Percentiles rank a stretch among this genome's conserved stretches.
These are phyloP conservation scores for Aplochiton taeniatus DNA, from an alignment of 2,797 vertebrate species.

Conservation along the genomic window DNA sequence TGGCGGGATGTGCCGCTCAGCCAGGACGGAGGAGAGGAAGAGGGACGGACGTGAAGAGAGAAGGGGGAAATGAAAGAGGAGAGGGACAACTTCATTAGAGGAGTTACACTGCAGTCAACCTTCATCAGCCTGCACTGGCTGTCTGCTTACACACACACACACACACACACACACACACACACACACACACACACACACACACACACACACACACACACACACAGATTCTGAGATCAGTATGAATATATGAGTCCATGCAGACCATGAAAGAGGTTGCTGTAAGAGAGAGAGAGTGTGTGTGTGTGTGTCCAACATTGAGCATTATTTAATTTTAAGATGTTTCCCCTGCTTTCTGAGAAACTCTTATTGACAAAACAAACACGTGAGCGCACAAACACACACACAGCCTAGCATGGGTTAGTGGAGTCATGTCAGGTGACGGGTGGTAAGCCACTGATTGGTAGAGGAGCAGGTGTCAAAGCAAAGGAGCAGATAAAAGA, in stretches of 20 bases:
- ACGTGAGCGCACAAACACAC: not conserved
- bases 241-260: too few relatives aligned
- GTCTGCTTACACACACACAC: not conserved
- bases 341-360: not conserved
- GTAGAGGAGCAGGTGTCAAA: constrained; percentile 17
- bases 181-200: constrained; percentile 6
- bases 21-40: constrained; percentile 60
- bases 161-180: constrained; percentile 1
- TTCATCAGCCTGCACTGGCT: constrained; percentile 46
- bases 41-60: constrained; percentile 52
- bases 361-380: not conserved
- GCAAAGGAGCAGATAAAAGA: constrained; percentile 50
- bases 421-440: too few relatives aligned
- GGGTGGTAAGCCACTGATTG: not conserved
- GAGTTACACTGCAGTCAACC: constrained; percentile 63
- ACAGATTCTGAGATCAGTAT: constrained; percentile 21
- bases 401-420: not conserved
- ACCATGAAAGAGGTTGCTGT: too few relatives aligned
- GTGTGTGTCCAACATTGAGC: too few relatives aligned
- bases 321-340: too few relatives aligned
- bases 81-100: constrained; percentile 62
- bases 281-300: too few relatives aligned
- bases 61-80: constrained; percentile 36
- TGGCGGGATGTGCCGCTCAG: constrained; percentile 57
- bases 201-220: constrained; percentile 6